Base-by-base conservation (phyloP, 2,888 invertebrate species). In the Caenorhabditis doughertyi region DNA sequence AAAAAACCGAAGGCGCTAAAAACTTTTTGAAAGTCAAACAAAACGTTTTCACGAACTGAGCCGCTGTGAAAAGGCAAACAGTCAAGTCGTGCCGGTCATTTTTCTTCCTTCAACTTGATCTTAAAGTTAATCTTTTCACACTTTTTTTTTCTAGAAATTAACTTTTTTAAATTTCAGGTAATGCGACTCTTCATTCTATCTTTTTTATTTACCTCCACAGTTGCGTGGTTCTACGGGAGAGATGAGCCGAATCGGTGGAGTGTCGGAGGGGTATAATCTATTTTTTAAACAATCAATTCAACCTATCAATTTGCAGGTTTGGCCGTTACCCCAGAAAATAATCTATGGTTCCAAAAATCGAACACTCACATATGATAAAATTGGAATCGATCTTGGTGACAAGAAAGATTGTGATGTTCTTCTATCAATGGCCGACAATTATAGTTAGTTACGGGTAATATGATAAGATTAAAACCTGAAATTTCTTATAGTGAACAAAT, bases 301-400 rank as follows among this genome's bases (percentile, higher is more conserved):
- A 25, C 23, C 1, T n/a, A 23, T 47, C 32, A 55, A 27, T 29
- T 80, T 65, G 13, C 47, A 86, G 84, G 86, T 90, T 8, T 90
- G 89, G 87, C 90, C 90, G 1, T 83, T 90, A 13, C 90, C 90
- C 1, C 87, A 87, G 44, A 80, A 89, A 67, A 87, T 90, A 11
- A 64, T 74, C 27, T 90, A 90, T 72, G 88, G 88, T 25, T 74
- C 80, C 21, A 77, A 84, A 35, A 90, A 90, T 56, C 79, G 89
- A 32, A 88, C 88, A 11, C 29, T 89, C n/a, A 79, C 79, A 44
- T 81, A 84, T 60, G 81, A 79, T 32, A 83, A 83, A 53, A 81
- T 87, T 29, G 84, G 84, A 56, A 83, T 88, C 44, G 84, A 85
- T 51, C 84, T 86, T 21, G 87, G 84, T 4, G 81, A 82, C 9